Percentiles rank a stretch among this genome's conserved stretches.
These are phyloP conservation scores for Rotaria macrura DNA, from an alignment of 2,888 invertebrate species.

Conservation along the genomic window DNA sequence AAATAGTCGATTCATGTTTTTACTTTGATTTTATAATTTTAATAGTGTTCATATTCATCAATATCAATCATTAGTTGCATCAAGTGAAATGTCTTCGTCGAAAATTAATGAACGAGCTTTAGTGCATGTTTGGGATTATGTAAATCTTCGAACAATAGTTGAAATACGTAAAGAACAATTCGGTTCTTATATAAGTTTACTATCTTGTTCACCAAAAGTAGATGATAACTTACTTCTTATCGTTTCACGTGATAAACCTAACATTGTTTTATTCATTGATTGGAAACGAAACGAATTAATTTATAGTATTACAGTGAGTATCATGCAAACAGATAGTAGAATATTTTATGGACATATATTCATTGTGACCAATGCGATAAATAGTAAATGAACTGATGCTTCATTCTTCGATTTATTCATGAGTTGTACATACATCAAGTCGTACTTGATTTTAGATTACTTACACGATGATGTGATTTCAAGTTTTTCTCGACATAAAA, in stretches of 20 bases:
- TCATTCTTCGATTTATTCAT: no score
- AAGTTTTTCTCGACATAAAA: no score
- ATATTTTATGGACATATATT: no score
- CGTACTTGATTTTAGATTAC: no score
- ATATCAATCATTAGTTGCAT: background rate
- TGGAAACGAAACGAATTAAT: slow-evolving; percentile 12
- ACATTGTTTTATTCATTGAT: background rate
- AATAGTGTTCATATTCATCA: background rate
- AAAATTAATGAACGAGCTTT: background rate
- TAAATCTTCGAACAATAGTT: background rate
- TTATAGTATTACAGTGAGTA: background rate
- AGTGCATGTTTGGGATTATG: background rate
- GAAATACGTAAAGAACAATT: slow-evolving; percentile 5
- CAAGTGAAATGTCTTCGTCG: background rate
- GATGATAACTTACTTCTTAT: background rate
- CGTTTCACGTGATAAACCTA: background rate
- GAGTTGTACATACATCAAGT: no score
- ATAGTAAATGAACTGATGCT: no score
- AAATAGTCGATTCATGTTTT: no score
- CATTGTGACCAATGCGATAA: no score
- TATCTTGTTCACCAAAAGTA: background rate
- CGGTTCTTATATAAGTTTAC: background rate
- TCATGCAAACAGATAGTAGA: no score
- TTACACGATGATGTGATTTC: no score
- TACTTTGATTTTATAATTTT: background rate